These are phyloP conservation scores for Muricea muricata DNA, from an alignment of 92 coral and sea anemone genomes.

Conservation along the genomic window DNA sequence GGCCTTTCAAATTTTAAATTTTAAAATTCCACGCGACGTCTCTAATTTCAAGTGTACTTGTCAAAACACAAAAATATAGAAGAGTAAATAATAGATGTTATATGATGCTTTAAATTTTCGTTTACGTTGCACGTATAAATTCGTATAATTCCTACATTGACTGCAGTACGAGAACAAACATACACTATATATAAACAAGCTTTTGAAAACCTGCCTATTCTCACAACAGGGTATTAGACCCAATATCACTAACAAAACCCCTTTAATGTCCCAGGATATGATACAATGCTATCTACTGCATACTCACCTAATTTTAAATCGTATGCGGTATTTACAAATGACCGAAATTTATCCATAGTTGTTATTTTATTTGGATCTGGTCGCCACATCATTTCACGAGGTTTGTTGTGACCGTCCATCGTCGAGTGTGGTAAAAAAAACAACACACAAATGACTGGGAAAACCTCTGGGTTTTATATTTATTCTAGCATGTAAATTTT, in stretches of 20 bases:
- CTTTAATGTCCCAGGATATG: neutral
- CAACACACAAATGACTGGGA: neutral
- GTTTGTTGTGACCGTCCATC: constrained; percentile 38
- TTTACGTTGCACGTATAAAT: neutral
- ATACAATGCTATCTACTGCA: neutral
- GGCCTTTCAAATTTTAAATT: too few species aligned
- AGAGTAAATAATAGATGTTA: too few species aligned
- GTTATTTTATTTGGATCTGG: constrained; percentile 68
- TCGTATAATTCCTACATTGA: neutral
- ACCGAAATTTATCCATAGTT: constrained; percentile 83
- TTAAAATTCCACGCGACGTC: too few species aligned
- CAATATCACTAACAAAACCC: neutral
- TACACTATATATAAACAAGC: neutral
- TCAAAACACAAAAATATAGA: too few species aligned
- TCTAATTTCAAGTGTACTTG: too few species aligned
- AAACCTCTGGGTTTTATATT: neutral
- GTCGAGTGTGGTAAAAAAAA: neutral
- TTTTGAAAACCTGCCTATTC: too few species aligned
- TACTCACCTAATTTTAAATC: constrained; percentile 76
- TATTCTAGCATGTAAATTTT: neutral
- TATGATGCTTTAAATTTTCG: neutral
- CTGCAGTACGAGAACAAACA: neutral
- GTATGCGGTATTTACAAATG: constrained; percentile 65
- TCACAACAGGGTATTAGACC: neutral
- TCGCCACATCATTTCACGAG: constrained; percentile 75